phyloP scores from a whole-genome alignment of 2,888 invertebrate species.

The Linnaemya tessellans region DNA sequence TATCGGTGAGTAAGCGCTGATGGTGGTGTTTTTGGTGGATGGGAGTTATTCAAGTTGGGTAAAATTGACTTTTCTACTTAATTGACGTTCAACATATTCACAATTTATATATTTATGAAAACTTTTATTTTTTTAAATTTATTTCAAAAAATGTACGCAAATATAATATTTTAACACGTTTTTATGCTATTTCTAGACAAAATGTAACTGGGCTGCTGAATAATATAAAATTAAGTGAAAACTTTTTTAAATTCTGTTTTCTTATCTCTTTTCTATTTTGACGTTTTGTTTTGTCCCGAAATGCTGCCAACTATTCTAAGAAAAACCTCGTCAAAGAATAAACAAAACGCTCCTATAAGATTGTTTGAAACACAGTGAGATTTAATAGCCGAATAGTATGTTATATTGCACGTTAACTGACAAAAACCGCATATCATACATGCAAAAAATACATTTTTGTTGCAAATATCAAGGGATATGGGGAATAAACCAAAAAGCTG shows the following conservation, averaged over 20 bases:
- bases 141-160: background rate
- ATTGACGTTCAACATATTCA: background rate
- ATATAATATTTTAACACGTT: constrained; percentile 18
- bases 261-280: constrained; percentile 40
- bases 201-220: constrained; percentile 39
- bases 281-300: constrained; percentile 36
- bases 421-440: too few species aligned
- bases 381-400: too few species aligned
- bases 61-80: background rate
- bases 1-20: background rate
- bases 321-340: constrained; percentile 6
- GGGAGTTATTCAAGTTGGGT: constrained; percentile 36
- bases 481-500: too few species aligned
- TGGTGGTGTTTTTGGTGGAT: constrained; percentile 11
- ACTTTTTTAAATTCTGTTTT: constrained; percentile 31
- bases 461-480: too few species aligned
- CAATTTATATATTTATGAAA: background rate
- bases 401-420: too few species aligned
- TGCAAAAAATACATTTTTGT: too few species aligned
- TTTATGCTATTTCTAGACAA: background rate
- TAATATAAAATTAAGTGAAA: constrained; percentile 62
- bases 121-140: background rate
- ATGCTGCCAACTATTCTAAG: background rate
- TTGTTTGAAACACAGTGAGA: too few species aligned
- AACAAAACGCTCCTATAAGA: background rate